Conservation (phyloP, 2,797 vertebrate genomes). For the Anguilla marmorata region DNA sequence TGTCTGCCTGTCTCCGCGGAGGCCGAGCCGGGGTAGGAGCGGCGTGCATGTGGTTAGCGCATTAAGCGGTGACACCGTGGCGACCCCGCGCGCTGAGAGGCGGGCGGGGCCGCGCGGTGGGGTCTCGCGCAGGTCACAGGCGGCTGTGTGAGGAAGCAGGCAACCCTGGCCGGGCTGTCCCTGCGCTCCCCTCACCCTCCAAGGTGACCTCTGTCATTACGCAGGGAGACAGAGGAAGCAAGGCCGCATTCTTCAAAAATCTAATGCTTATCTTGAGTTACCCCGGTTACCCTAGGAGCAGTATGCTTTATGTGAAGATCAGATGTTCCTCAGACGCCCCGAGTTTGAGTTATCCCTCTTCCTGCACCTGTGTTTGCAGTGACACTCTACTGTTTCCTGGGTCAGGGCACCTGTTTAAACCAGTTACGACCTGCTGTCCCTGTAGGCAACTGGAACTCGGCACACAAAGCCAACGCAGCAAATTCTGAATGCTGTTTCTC, state of each 20-base stretch:
- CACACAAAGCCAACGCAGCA: neutral
- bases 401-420: constrained; percentile 54
- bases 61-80: constrained; percentile 11
- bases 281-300: neutral
- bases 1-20: neutral
- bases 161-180: neutral
- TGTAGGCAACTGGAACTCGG: constrained; percentile 51
- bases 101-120: neutral
- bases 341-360: neutral
- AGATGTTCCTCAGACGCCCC: neutral
- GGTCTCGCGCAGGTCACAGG: constrained; percentile 38
- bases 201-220: neutral
- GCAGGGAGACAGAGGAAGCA: neutral
- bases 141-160: constrained; percentile 18
- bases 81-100: neutral
- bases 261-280: neutral
- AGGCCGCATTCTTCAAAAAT: constrained; percentile 11
- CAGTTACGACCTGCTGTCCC: constrained; percentile 35
- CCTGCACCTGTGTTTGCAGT: constrained; percentile 2
- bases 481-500: constrained; percentile 31
- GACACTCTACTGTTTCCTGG: constrained; percentile 48
- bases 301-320: neutral
- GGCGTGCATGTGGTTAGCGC: constrained; percentile 20
- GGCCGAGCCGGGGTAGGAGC: constrained; percentile 16
- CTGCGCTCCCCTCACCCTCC: neutral